Conservation (phyloP, 2,888 invertebrate species). For the Hirtodrosophila alboralis region DNA sequence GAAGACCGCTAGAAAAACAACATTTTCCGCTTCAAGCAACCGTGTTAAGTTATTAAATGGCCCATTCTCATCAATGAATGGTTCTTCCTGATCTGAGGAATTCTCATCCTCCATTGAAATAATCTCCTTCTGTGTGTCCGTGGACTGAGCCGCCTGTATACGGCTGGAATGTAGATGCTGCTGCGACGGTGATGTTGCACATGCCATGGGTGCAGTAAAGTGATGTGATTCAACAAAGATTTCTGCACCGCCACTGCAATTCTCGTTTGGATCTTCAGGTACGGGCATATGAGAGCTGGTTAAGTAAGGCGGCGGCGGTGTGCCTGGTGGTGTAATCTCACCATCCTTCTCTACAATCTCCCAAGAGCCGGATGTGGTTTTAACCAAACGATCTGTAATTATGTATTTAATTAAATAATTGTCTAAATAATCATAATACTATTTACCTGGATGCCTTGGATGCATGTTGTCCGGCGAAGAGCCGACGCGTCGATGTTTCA, state of each 20-base stretch:
- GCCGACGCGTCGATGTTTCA: constrained; percentile 83
- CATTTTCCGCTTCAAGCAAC: constrained; percentile 90
- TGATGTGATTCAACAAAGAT: constrained; percentile 78
- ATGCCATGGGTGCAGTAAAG: constrained; percentile 73
- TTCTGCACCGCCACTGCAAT: constrained; percentile 51
- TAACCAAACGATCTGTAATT: constrained; percentile 80
- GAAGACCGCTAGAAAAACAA: constrained; percentile 96
- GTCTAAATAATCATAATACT: not conserved
- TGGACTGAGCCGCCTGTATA: constrained; percentile 81
- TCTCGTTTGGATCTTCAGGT: constrained; percentile 69
- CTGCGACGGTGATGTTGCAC: constrained; percentile 64
- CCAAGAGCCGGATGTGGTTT: constrained; percentile 84
- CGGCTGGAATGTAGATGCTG: constrained; percentile 75
- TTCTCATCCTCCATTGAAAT: constrained; percentile 99
- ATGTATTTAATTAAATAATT: not conserved
- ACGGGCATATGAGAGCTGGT: constrained; percentile 79
- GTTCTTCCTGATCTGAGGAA: constrained; percentile 93
- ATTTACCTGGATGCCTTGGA: constrained; percentile 81
- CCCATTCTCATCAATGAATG: constrained; percentile 91
- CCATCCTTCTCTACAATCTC: constrained; percentile 83
- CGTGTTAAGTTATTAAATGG: constrained; percentile 94
- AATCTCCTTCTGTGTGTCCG: constrained; percentile 89
- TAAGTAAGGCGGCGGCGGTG: constrained; percentile 93
- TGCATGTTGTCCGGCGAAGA: constrained; percentile 84
- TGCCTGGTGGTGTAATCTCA: constrained; percentile 90